phyloP scores from a whole-genome alignment of 2,113 vertebrate species.

The Eira barbara region DNA sequence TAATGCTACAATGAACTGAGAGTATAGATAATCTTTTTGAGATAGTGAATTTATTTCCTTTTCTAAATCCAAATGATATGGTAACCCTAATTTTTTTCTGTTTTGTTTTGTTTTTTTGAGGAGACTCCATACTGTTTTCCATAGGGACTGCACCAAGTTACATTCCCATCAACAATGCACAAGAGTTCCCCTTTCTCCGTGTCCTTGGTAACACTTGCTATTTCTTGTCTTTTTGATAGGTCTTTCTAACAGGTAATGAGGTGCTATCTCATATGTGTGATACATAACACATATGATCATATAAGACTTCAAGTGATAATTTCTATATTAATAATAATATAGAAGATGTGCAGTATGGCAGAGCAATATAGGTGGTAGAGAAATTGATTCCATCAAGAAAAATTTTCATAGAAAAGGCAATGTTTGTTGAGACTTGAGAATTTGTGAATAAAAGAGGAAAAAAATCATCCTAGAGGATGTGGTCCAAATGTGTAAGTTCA shows the following conservation, averaged over 20 bases:
- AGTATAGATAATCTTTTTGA: not conserved
- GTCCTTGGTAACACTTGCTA: not conserved
- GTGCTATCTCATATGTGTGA: not conserved
- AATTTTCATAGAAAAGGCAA: not conserved
- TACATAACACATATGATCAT: not conserved
- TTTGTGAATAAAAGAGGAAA: not conserved
- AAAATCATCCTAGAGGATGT: not conserved
- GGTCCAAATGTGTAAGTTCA: not conserved
- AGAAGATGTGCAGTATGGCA: not conserved
- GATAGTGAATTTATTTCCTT: not conserved
- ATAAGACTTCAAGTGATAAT: not conserved
- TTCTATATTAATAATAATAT: not conserved
- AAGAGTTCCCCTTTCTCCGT: not conserved
- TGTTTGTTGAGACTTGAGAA: not conserved
- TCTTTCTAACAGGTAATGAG: not conserved
- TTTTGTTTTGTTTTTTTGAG: not conserved
- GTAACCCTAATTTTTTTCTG: not conserved
- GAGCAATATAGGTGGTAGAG: not conserved
- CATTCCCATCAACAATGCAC: not conserved
- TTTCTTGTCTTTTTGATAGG: not conserved
- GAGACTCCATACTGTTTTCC: not conserved
- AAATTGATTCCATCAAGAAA: not conserved
- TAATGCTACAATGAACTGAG: not conserved
- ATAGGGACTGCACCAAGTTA: not conserved
- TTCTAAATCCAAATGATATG: not conserved